Percentiles rank a stretch among this genome's conserved stretches.
Evolutionary conservation across 2,797 vertebrate genomes (phyloP).

Genomic region (Petrocephalus sullivani): DNA sequence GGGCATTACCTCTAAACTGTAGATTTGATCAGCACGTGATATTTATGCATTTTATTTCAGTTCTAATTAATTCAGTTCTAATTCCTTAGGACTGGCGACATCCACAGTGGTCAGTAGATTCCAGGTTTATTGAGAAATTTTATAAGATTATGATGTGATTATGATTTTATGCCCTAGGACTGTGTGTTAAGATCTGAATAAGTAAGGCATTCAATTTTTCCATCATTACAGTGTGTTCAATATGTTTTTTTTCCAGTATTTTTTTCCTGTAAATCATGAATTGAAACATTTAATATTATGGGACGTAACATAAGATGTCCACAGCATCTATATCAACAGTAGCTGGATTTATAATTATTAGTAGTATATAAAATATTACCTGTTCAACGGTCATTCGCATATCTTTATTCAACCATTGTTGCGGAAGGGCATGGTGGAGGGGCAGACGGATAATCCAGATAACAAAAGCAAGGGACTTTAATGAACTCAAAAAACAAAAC

Average conservation of each 20-base stretch:
- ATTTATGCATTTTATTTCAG: not conserved
- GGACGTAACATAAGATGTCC: not conserved
- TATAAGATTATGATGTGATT: not conserved
- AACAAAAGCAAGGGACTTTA: not conserved
- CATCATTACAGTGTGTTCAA: not conserved
- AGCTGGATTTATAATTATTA: not conserved
- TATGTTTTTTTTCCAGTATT: not conserved
- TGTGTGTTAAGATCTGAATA: not conserved
- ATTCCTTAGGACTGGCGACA: not conserved
- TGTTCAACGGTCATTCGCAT: not conserved
- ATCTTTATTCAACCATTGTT: not conserved
- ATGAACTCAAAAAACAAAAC: not conserved
- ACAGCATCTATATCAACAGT: not conserved
- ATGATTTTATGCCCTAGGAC: not conserved
- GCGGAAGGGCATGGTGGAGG: not conserved
- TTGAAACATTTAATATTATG: conserved; percentile 1
- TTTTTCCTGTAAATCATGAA: not conserved
- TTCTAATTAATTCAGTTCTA: too few species aligned
- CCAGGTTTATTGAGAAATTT: not conserved
- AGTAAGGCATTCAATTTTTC: not conserved
- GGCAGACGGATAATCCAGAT: not conserved
- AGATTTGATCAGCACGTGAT: not conserved
- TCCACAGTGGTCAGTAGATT: not conserved
- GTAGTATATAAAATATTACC: not conserved
- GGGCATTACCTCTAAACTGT: not conserved